Evolutionary conservation across 2,113 vertebrate species (phyloP).

Genomic region (Perca flavescens): DNA sequence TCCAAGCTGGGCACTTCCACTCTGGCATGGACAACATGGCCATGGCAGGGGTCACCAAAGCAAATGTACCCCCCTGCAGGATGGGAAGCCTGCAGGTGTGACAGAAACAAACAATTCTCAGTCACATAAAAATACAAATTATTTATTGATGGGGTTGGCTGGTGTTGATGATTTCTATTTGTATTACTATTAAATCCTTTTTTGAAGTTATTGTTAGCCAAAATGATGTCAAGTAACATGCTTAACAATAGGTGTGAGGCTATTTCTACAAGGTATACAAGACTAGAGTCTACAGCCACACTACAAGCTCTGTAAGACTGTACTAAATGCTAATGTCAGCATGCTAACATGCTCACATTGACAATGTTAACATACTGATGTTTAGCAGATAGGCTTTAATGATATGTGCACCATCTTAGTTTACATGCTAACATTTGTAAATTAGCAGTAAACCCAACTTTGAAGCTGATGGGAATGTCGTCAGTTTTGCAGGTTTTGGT

Average conservation of each 20-base stretch:
- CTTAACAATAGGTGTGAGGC: background rate
- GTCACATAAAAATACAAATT: background rate
- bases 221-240: background rate
- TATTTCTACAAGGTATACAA: background rate
- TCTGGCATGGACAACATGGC: constrained; percentile 91
- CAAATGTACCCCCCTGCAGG: constrained; percentile 93
- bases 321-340: background rate
- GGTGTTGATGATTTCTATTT: background rate
- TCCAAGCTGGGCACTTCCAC: constrained; percentile 93
- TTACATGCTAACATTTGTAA: background rate
- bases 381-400: too few relatives aligned
- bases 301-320: too few relatives aligned
- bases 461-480: background rate
- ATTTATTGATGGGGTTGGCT: too few relatives aligned
- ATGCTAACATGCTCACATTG: constrained; percentile 4
- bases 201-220: background rate
- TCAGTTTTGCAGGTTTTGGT: background rate
- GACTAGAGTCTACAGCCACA: background rate
- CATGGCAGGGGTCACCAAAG: constrained; percentile 89
- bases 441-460: too few relatives aligned
- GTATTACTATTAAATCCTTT: background rate
- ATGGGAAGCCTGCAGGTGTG: constrained; percentile 89
- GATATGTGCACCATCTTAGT: too few relatives aligned
- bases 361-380: background rate
- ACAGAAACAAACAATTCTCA: background rate